These are phyloP conservation scores for Hyla sarda DNA, from an alignment of 2,113 vertebrate genomes.

Conservation along the genomic window DNA sequence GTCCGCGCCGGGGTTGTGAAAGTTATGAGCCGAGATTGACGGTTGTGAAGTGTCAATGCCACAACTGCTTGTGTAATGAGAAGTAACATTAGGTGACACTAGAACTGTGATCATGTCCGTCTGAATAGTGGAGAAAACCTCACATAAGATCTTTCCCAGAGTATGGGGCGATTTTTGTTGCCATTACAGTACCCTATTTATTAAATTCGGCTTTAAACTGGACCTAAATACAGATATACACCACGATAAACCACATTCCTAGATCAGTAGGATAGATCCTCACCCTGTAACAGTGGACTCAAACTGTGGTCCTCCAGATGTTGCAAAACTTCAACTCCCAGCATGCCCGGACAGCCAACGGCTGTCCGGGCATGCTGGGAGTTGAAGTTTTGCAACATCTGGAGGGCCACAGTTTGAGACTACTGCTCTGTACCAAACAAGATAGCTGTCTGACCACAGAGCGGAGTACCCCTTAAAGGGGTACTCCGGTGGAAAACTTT, in stretches of 20 bases:
- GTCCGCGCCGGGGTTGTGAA: neutral
- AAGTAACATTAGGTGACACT: neutral
- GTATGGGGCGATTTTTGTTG: neutral
- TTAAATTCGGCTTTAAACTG: neutral
- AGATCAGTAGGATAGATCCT: neutral
- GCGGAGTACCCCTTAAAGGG: too few relatives aligned
- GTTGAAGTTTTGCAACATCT: too few relatives aligned
- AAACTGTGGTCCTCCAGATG: too few relatives aligned
- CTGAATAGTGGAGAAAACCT: too few relatives aligned
- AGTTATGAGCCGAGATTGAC: conserved; percentile 7
- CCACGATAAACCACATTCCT: neutral
- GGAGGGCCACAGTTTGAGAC: too few relatives aligned
- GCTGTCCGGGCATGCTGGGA: too few relatives aligned
- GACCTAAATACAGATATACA: neutral
- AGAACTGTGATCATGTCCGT: neutral
- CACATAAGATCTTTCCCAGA: neutral
- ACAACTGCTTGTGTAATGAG: neutral
- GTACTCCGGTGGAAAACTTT: too few relatives aligned
- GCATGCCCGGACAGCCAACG: too few relatives aligned
- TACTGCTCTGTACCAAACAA: too few relatives aligned
- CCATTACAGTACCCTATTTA: neutral
- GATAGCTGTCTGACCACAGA: too few relatives aligned
- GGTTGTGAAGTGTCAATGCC: neutral
- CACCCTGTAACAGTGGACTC: too few relatives aligned
- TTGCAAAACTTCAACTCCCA: too few relatives aligned